These are phyloP conservation scores for Synergus umbraculus DNA, from an alignment of 2,888 invertebrate genomes.

Conservation along the genomic window DNA sequence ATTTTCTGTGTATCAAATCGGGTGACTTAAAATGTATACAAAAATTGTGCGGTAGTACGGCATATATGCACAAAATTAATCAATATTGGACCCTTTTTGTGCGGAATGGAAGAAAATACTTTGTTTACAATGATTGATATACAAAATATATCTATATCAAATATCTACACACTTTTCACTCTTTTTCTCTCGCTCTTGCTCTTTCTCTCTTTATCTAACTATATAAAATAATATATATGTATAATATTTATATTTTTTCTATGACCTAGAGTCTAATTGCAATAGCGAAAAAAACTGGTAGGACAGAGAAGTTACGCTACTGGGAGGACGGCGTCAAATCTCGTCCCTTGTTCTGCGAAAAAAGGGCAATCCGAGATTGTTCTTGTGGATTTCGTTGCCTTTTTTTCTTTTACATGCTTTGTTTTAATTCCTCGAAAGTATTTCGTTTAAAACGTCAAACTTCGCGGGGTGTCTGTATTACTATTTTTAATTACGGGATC, in stretches of 20 bases:
- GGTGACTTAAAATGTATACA: not conserved
- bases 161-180: slow-evolving; percentile 40
- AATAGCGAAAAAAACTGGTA: slow-evolving; percentile 53
- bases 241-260: slow-evolving; percentile 61
- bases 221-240: slow-evolving; percentile 56
- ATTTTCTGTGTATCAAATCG: not conserved
- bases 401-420: slow-evolving; percentile 1
- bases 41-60: slow-evolving; percentile 1
- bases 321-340: slow-evolving; percentile 64
- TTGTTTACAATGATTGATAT: slow-evolving; percentile 37
- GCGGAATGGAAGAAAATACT: slow-evolving; percentile 38
- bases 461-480: slow-evolving; percentile 28
- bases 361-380: slow-evolving; percentile 10
- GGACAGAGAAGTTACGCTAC: slow-evolving; percentile 63
- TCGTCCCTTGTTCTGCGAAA: slow-evolving; percentile 26
- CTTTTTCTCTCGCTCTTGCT: slow-evolving; percentile 36
- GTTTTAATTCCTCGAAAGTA: slow-evolving; percentile 20
- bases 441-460: slow-evolving; percentile 18
- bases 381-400: not conserved
- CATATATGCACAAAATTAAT: not conserved
- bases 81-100: slow-evolving; percentile 33
- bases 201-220: slow-evolving; percentile 48
- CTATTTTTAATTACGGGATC: slow-evolving; percentile 10
- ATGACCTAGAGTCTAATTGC: slow-evolving; percentile 60
- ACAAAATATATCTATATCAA: slow-evolving; percentile 35